These are phyloP conservation scores for Sisyra terminalis DNA, from an alignment of 2,888 invertebrate genomes.

Conservation along the genomic window DNA sequence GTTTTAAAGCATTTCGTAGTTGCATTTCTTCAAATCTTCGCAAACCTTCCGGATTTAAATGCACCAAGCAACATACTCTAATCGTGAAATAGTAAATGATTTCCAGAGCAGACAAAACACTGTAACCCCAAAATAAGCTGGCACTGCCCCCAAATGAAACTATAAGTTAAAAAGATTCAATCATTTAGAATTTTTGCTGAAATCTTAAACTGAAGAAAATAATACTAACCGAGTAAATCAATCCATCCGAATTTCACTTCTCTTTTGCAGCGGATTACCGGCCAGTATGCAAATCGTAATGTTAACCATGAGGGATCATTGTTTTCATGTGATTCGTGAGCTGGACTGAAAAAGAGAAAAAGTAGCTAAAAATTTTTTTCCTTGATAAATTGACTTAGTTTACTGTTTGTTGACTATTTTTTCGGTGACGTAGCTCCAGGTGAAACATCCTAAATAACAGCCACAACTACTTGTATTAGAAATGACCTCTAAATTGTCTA, in stretches of 20 bases:
- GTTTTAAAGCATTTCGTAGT: too few relatives aligned
- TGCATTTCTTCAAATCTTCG: constrained; percentile 23
- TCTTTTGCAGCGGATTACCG: constrained; percentile 58
- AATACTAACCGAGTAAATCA: constrained; percentile 50
- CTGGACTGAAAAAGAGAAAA: background rate
- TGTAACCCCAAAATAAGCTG: constrained; percentile 55
- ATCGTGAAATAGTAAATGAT: constrained; percentile 61
- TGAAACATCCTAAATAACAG: constrained; percentile 58
- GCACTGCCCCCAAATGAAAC: constrained; percentile 50
- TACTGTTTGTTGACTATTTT: constrained; percentile 47
- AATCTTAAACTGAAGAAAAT: constrained; percentile 5
- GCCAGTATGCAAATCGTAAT: constrained; percentile 61
- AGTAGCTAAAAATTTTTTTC: background rate
- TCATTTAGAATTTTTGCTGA: too few relatives aligned
- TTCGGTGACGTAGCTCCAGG: constrained; percentile 60
- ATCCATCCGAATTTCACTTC: constrained; percentile 76
- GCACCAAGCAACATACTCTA: constrained; percentile 45
- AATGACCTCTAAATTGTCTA: constrained; percentile 32
- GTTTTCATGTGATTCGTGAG: background rate
- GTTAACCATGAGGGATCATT: constrained; percentile 24
- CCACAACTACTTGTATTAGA: constrained; percentile 41
- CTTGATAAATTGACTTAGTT: too few relatives aligned
- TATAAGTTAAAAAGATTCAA: too few relatives aligned
- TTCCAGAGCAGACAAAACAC: constrained; percentile 59
- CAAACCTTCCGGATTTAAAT: constrained; percentile 31